Evolutionary conservation across 2,888 invertebrate species (phyloP).

Genomic region (Omphaloscelis lunosa): DNA sequence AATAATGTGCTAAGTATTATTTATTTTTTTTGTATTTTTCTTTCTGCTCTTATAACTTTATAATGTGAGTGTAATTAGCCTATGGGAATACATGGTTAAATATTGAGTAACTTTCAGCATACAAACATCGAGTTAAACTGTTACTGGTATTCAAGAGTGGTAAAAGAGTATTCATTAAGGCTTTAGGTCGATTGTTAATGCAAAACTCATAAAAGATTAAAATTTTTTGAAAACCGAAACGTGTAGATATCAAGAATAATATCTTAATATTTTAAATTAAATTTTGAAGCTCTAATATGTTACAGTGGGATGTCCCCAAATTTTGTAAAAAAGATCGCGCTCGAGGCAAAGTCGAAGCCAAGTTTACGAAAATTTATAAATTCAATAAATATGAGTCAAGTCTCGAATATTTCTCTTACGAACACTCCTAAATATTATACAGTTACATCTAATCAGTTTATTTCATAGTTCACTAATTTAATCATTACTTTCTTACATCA

Average conservation of each 20-base stretch:
- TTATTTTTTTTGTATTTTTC: conserved; percentile 42
- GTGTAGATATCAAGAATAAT: conserved; percentile 1
- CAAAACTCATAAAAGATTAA: neutral
- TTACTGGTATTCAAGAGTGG: conserved; percentile 40
- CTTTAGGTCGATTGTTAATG: neutral
- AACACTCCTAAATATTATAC: conserved; percentile 48
- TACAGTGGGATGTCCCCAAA: conserved; percentile 51
- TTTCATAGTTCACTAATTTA: conserved; percentile 52
- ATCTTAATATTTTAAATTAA: neutral
- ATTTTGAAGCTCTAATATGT: conserved; percentile 20
- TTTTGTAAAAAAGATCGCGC: conserved; percentile 63
- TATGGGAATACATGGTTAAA: conserved; percentile 29
- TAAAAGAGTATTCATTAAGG: conserved; percentile 40
- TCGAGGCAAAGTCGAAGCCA: conserved; percentile 47
- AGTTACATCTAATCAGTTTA: conserved; percentile 64
- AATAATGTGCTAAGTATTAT: conserved; percentile 14
- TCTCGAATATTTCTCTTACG: conserved; percentile 57
- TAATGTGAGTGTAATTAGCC: conserved; percentile 31
- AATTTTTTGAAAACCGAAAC: neutral
- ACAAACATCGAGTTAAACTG: neutral
- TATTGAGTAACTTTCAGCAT: conserved; percentile 8
- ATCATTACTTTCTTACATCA: conserved; percentile 41
- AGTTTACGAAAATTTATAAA: conserved; percentile 58
- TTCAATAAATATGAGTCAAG: conserved; percentile 59
- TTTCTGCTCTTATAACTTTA: conserved; percentile 27